Evolutionary conservation across 1,140 invertebrate genomes (phyloP).

Genomic region (Drosophila teissieri): DNA sequence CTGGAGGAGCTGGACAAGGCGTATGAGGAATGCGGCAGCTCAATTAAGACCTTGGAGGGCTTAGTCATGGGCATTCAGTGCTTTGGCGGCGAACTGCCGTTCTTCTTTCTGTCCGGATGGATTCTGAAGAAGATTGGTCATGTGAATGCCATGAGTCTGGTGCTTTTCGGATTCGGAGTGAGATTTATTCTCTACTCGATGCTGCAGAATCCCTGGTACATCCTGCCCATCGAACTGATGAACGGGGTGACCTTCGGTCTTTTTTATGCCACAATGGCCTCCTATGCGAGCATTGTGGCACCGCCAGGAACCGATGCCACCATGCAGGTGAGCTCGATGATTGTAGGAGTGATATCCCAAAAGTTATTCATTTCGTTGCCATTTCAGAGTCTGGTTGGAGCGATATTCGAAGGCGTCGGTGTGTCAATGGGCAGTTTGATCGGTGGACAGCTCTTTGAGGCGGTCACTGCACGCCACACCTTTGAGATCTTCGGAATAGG

Average conservation of each 20-base stretch:
- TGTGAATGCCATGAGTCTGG: conserved; percentile 91
- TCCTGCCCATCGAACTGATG: conserved; percentile 93
- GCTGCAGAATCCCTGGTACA: conserved; percentile 91
- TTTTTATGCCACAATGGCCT: conserved; percentile 95
- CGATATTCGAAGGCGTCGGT: conserved; percentile 94
- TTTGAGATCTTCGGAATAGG: conserved; percentile 90
- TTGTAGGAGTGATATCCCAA: not conserved
- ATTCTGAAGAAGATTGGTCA: conserved; percentile 94
- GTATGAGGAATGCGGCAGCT: conserved; percentile 85
- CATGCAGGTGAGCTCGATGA: conserved; percentile 87
- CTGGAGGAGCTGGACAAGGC: conserved; percentile 88
- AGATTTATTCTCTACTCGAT: conserved; percentile 94
- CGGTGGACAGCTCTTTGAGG: conserved; percentile 88
- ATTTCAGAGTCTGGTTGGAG: conserved; percentile 91
- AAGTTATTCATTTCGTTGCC: not conserved
- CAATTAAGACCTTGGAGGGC: conserved; percentile 93
- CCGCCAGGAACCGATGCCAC: conserved; percentile 94
- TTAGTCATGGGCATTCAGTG: conserved; percentile 91
- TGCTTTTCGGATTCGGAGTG: conserved; percentile 90
- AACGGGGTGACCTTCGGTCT: conserved; percentile 95
- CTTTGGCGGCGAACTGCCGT: conserved; percentile 94
- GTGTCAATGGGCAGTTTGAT: conserved; percentile 91
- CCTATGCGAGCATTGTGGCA: conserved; percentile 93
- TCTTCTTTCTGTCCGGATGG: conserved; percentile 92
- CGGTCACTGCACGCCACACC: conserved; percentile 87